Evolutionary conservation across 2,113 vertebrate species (phyloP), one percentile per base, ranked within the genome.

Genomic region (Thymallus thymallus): DNA sequence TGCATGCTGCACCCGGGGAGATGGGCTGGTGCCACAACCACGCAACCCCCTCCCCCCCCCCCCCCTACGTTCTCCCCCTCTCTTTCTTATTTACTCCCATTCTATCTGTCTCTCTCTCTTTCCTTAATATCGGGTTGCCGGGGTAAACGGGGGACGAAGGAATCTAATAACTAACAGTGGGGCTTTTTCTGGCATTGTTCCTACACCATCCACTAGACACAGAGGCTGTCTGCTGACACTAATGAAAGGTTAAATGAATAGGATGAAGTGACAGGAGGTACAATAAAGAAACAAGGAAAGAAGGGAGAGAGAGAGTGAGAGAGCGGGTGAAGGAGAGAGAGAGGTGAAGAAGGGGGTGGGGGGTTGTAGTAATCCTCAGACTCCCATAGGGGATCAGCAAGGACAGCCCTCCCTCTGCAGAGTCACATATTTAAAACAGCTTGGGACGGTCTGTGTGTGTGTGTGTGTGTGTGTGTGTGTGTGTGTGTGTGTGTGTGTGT

Each of bases 161-260:
- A 98, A 98, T 99, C 96, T 97, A 99, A 98, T 99, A 98, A 99
- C 93, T 97, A 96, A 97, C 96, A 96, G 96, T 95, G 94, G 94
- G 95, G 94, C 93, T 94, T 95, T 96, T 96, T 14, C 18, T 96
- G 91, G 94, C 93, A 92, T 94, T 95, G 93, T 92, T 94, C 94
- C 94, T 90, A 81, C 86, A 87, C 93, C 93, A 92, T 91, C 94
- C 93, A 91, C 88, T 90, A 94, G 93, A 94, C 93, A 92, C 94
- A 94, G 93, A 94, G 94, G 94, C 86, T 88, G 89, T 94, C 93
- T 93, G 92, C 94, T 94, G 94, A 94, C 94, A 93, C 94, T 97
- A 96, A 96, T 96, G 95, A 97, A 96, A 98, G 95, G 95, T 97
- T 97, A 98, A 97, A 97, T 95, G 96, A 97, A 96, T 95, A 95